phyloP scores from a whole-genome alignment of 2,797 vertebrate species.

The Sebastes glaucus region DNA sequence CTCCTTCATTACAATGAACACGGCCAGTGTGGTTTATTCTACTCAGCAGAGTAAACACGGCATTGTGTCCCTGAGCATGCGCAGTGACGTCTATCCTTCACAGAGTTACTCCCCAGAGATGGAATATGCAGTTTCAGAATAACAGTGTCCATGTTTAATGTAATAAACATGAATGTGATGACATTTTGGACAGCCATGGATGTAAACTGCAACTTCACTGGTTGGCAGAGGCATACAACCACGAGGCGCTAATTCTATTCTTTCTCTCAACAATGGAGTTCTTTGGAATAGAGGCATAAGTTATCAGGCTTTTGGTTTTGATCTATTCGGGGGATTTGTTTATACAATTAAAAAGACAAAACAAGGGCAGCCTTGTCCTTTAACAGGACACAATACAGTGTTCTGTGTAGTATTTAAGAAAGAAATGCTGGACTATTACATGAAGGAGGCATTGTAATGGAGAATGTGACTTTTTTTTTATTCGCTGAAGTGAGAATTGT shows the following conservation, averaged over 20 bases:
- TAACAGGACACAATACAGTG: no score
- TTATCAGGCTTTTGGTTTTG: no score
- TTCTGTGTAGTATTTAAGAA: background rate
- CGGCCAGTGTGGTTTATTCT: background rate
- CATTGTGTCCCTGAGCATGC: background rate
- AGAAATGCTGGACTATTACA: background rate
- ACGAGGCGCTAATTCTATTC: no score
- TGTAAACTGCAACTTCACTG: no score
- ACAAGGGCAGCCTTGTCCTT: no score
- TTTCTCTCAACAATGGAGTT: no score
- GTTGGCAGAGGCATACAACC: no score
- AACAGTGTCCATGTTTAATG: background rate
- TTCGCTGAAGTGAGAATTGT: background rate
- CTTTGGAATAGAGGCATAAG: no score
- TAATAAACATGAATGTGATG: background rate
- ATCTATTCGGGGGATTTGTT: no score
- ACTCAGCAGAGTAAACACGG: background rate
- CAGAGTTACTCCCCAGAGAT: background rate
- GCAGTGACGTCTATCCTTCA: background rate
- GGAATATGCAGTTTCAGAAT: background rate
- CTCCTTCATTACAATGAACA: slow-evolving; percentile 14
- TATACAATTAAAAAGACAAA: no score
- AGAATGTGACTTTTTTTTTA: background rate
- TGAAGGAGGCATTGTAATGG: background rate
- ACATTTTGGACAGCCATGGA: no score